A percentile compares a stretch with the other conserved stretches of the same genome.
Conservation (phyloP, 2,888 invertebrate species). For the Idaea dimidiata region DNA sequence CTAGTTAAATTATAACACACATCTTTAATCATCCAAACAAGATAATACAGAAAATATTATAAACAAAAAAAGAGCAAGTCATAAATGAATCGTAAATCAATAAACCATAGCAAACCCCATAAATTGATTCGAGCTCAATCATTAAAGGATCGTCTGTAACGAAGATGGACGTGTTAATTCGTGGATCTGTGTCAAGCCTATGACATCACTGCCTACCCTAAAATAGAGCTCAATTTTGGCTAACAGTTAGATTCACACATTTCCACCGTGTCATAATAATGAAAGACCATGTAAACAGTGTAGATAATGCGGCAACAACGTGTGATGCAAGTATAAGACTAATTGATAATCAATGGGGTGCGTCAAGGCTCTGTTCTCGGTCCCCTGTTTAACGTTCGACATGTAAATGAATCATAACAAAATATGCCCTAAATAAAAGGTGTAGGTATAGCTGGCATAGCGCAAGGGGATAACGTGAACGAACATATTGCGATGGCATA, state of each 20-base stretch:
- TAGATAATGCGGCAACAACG: constrained; percentile 72
- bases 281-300: constrained; percentile 74
- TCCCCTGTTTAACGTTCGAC: constrained; percentile 25
- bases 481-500: constrained; percentile 77
- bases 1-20: constrained; percentile 7
- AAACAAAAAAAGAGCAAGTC: constrained; percentile 66
- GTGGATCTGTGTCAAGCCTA: constrained; percentile 32
- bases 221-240: constrained; percentile 41
- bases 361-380: constrained; percentile 44
- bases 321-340: constrained; percentile 74
- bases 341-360: constrained; percentile 78
- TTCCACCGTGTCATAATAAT: constrained; percentile 62
- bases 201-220: constrained; percentile 34
- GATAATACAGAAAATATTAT: constrained; percentile 48
- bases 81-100: constrained; percentile 71
- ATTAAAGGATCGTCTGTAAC: constrained; percentile 77
- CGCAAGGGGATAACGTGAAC: constrained; percentile 47
- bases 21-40: constrained; percentile 40
- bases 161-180: constrained; percentile 74
- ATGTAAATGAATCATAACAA: constrained; percentile 74
- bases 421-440: constrained; percentile 46
- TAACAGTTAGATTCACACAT: constrained; percentile 31
- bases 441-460: constrained; percentile 28
- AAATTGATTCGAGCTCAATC: constrained; percentile 71
- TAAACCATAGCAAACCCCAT: constrained; percentile 66